Evolutionary conservation across 2,113 vertebrate species (phyloP), one percentile per base, ranked within the genome.

Genomic region (Serinus canaria): DNA sequence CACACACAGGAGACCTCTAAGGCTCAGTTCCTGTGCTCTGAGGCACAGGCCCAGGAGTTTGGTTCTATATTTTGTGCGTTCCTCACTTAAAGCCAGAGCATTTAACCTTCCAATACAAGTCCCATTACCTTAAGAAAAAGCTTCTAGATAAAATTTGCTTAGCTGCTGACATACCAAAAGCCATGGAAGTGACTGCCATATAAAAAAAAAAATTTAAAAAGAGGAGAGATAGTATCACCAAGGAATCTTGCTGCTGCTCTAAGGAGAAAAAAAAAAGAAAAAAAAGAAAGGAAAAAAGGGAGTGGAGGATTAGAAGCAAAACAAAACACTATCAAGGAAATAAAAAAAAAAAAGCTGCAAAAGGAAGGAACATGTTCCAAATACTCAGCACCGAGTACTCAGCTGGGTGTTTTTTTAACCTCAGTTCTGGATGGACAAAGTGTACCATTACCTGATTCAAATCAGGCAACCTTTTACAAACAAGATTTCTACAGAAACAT

Each of bases 51-150:
- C 56, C 41, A 31, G 31, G 3, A 56, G 31, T 21, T 56, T 56
- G 56, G 25, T 44, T 10, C 23, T 6, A 3, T 0, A 0, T 55
- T 53, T 55, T 47, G 20, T 4, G 11, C 2, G 5, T 22, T 85
- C 62, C 75, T 59, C 47, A 30, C 53, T 55, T 47, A 68, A 64
- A 79, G 52, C 8, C 35, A 55, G 43, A 37, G 39, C 28, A 56
- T 18, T 55, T 43, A 39, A 70, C 13, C 13, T 91, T 49, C 37
- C 33, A 56, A n/a, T 12, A 55, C 6, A 80, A 43, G 13, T 50
- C 35, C 27, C 10, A 15, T 5, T n/a, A 55, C 8, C 19, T 68
- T 27, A 55, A 67, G n/a, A 62, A 58, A 74, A 73, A 8, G 13
- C 25, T 70, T 37, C 22, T 58, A 63, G 16, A 87, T 10, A 78